Percentiles rank a stretch among this genome's conserved stretches.
These are phyloP conservation scores for Bicyclus anynana DNA, from an alignment of 1,140 invertebrate species.

Conservation along the genomic window DNA sequence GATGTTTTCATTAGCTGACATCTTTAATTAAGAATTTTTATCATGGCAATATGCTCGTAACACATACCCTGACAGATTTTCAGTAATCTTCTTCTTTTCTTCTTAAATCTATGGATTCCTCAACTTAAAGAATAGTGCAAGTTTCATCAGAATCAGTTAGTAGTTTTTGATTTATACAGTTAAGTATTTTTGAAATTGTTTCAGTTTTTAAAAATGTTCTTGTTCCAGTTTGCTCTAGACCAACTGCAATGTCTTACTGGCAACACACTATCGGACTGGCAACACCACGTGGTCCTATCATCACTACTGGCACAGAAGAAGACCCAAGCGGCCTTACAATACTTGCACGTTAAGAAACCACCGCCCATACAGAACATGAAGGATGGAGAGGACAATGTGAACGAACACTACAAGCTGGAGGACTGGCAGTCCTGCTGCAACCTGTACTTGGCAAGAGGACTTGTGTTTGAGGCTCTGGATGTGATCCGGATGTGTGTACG, in stretches of 20 bases:
- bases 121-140: too few species aligned
- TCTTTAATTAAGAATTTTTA: too few species aligned
- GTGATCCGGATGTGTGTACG: conserved; percentile 58
- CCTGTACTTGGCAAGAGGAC: conserved; percentile 57
- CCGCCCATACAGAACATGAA: conserved; percentile 40
- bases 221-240: conserved; percentile 73
- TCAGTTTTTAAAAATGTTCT: too few species aligned
- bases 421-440: conserved; percentile 69
- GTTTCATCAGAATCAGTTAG: too few species aligned
- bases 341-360: conserved; percentile 43
- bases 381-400: conserved; percentile 25
- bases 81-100: too few species aligned
- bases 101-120: too few species aligned
- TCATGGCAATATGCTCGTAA: too few species aligned
- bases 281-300: conserved; percentile 68
- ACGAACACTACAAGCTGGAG: conserved; percentile 53
- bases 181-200: too few species aligned
- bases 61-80: too few species aligned
- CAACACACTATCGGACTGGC: conserved; percentile 70
- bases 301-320: conserved; percentile 68
- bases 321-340: conserved; percentile 44
- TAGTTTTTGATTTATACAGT: too few species aligned
- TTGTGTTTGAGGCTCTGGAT: conserved; percentile 68
- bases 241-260: conserved; percentile 71
- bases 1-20: too few species aligned